Conservation (phyloP, 2,797 vertebrate species). For the Carapus acus region DNA sequence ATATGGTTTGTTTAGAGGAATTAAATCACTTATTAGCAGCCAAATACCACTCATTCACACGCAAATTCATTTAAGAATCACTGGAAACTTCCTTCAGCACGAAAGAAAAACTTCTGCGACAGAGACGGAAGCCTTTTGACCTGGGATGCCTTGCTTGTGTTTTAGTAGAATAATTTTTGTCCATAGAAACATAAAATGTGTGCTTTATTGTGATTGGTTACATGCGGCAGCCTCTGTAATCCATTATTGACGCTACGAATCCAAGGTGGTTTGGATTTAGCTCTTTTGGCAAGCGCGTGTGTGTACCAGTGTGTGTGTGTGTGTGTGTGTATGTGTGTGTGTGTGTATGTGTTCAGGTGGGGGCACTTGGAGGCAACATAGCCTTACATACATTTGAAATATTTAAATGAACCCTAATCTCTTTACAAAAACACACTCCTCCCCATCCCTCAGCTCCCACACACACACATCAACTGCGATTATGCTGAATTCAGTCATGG, state of each 20-base stretch:
- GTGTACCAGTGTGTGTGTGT: slow-evolving; percentile 6
- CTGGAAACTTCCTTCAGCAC: slow-evolving; percentile 29
- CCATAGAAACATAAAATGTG: slow-evolving; percentile 15
- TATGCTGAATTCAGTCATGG: slow-evolving; percentile 19
- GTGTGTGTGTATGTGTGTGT: neutral
- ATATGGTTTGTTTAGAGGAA: slow-evolving; percentile 65
- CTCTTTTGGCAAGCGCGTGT: slow-evolving; percentile 12
- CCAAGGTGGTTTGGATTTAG: slow-evolving; percentile 8
- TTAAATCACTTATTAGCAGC: slow-evolving; percentile 65
- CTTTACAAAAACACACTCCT: slow-evolving; percentile 24
- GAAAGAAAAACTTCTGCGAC: slow-evolving; percentile 15
- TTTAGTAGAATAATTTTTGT: slow-evolving; percentile 31
- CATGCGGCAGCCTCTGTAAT: slow-evolving; percentile 12
- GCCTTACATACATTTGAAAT: slow-evolving; percentile 5
- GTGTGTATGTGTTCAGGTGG: slow-evolving; percentile 5
- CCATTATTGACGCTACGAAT: slow-evolving; percentile 10
- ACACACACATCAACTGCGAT: slow-evolving; percentile 27
- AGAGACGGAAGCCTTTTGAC: slow-evolving; percentile 29
- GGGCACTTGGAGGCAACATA: slow-evolving; percentile 14
- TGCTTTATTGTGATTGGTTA: slow-evolving; percentile 11
- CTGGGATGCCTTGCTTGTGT: neutral
- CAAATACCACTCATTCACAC: slow-evolving; percentile 43
- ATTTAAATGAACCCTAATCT: slow-evolving; percentile 21
- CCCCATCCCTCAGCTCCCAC: too few species aligned
- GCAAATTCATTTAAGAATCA: slow-evolving; percentile 45